These are phyloP conservation scores for Polydrusus tereticollis DNA, from an alignment of 2,888 invertebrate genomes.

Conservation along the genomic window DNA sequence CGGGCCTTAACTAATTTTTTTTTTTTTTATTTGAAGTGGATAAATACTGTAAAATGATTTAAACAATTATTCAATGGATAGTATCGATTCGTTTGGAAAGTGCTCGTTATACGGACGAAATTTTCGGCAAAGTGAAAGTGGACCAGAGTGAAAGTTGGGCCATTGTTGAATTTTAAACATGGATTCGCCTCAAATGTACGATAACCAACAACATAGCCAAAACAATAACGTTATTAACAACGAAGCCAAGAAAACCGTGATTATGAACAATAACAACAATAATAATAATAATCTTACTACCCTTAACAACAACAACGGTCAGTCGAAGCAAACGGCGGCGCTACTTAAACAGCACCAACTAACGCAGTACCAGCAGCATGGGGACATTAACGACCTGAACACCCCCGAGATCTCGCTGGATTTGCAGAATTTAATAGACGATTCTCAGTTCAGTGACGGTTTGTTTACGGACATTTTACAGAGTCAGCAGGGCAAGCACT, in stretches of 20 bases:
- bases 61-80: conserved; percentile 13
- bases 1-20: conserved; percentile 7
- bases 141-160: conserved; percentile 61
- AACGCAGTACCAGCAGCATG: conserved; percentile 79
- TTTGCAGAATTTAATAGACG: conserved; percentile 92
- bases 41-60: conserved; percentile 19
- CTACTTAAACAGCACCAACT: conserved; percentile 78
- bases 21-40: not conserved
- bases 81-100: conserved; percentile 27
- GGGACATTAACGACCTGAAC: conserved; percentile 89
- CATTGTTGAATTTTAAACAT: conserved; percentile 65
- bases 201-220: conserved; percentile 73
- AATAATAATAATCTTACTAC: conserved; percentile 69
- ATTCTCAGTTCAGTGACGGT: conserved; percentile 88
- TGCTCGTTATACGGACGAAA: conserved; percentile 40
- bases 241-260: conserved; percentile 67
- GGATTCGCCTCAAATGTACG: conserved; percentile 92
- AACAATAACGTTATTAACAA: conserved; percentile 75
- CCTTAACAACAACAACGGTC: conserved; percentile 67
- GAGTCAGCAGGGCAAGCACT: conserved; percentile 67
- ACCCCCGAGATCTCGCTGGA: conserved; percentile 94
- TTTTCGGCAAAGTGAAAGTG: conserved; percentile 61
- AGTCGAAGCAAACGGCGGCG: conserved; percentile 71
- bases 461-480: conserved; percentile 88
- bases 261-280: conserved; percentile 67